Evolutionary conservation across 2,797 vertebrate genomes (phyloP), one percentile per base, ranked within the genome.

Genomic region (Alosa sapidissima): DNA sequence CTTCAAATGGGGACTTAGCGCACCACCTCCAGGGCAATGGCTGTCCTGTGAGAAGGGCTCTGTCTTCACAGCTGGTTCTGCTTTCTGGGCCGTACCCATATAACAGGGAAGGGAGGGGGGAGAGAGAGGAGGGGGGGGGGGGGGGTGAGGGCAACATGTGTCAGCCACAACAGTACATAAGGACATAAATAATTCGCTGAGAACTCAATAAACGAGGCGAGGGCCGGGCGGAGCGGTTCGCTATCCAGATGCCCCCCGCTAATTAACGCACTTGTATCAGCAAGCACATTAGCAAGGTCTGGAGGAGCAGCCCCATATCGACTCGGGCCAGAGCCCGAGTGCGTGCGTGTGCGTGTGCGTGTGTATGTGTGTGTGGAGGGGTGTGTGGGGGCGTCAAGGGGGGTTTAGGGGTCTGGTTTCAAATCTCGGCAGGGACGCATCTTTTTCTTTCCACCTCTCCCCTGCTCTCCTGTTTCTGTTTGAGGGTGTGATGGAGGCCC

Each of bases 41-140:
- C 75, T 68, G 47, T 54, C 81, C 75, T 82, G 33, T 33, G 85
- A 86, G 86, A 49, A n/a, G 75, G 68, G 36, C 65, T 85, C 81
- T 83, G 60, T 81, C 85, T 85, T 81, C 75, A 86, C 85, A 86
- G 85, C 78, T 86, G 89, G 81, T 85, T 88, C 81, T 72, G 86
- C 84, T 86, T 84, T 86, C 68, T 45, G 85, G 62, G 41, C 36
- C 82, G 36, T 65, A 49, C 81, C 41, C 45, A 51, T 45, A 85
- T 88, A 86, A 86, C 87, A 3, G 68, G 13, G 33, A 4, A 5
- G 5, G 87, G 36, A 81, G 21, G 2, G 14, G 6, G 19, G 5
- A 8, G 21, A 8, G 2, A 13, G 24, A 6, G 51, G 51, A 28
- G 13, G 10, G 16, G 33, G 36, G 33, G 2, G 13, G 1, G 19